A percentile compares a stretch with the other conserved stretches of the same genome.
phyloP scores from a whole-genome alignment of 2,888 invertebrate genomes.

The Zygothrica quintamaculata region DNA sequence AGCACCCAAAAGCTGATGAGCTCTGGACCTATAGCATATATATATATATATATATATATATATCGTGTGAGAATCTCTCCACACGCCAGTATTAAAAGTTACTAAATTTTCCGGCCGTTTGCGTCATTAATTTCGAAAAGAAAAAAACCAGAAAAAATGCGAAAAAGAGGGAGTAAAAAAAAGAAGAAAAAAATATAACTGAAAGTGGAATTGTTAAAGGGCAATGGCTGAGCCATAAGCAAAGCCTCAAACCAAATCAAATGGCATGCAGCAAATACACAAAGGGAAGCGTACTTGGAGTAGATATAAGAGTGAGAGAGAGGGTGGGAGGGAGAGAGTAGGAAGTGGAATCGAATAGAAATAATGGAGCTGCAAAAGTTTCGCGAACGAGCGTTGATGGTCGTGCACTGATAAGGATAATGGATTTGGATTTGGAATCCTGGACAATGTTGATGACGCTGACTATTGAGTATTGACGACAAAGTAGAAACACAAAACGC shows the following conservation, averaged over 20 bases:
- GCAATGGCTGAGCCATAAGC: conserved; percentile 29
- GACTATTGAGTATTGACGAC: no score
- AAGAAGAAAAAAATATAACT: conserved; percentile 31
- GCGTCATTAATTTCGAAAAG: conserved; percentile 77
- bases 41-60: conserved; percentile 24
- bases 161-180: conserved; percentile 21
- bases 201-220: conserved; percentile 52
- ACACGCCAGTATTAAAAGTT: conserved; percentile 78
- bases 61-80: conserved; percentile 74
- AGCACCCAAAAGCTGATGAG: conserved; percentile 43
- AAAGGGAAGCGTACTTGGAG: no score
- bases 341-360: conserved; percentile 20
- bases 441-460: conserved; percentile 42
- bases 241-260: conserved; percentile 51
- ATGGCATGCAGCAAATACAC: conserved; percentile 24
- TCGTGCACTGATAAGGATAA: conserved; percentile 76
- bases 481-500: neutral
- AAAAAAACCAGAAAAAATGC: conserved; percentile 19
- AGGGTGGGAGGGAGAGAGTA: conserved; percentile 3
- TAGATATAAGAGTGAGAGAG: no score
- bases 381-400: conserved; percentile 60
- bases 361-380: conserved; percentile 69
- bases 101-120: conserved; percentile 81
- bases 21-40: no score
- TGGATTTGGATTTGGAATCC: conserved; percentile 79